Evolutionary conservation across 2,113 vertebrate species (phyloP).

Genomic region (Vicugna pacos): DNA sequence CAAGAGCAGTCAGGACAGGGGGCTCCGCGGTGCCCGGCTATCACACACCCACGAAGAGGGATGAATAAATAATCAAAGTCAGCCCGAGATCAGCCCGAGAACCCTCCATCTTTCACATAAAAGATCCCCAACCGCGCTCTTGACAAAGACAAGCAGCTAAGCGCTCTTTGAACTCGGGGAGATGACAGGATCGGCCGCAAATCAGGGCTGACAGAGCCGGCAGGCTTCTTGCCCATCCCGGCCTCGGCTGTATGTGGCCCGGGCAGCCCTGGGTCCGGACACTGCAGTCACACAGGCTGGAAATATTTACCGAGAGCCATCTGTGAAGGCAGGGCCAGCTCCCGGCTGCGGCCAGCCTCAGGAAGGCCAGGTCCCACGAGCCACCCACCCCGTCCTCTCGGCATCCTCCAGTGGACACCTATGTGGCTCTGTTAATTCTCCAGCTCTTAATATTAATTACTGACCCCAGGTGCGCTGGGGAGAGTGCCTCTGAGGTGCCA

Average conservation of each 20-base stretch:
- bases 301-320: slow-evolving; percentile 81
- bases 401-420: slow-evolving; percentile 80
- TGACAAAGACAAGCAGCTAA: slow-evolving; percentile 97
- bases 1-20: slow-evolving; percentile 88
- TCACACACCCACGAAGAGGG: slow-evolving; percentile 93
- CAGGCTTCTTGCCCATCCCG: slow-evolving; percentile 80
- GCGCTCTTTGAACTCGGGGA: slow-evolving; percentile 93
- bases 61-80: slow-evolving; percentile 99
- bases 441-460: slow-evolving; percentile 83
- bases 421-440: slow-evolving; percentile 80
- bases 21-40: slow-evolving; percentile 89
- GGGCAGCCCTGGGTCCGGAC: slow-evolving; percentile 77
- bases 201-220: slow-evolving; percentile 90
- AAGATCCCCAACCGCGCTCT: slow-evolving; percentile 95
- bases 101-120: slow-evolving; percentile 96
- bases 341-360: slow-evolving; percentile 72
- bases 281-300: background rate
- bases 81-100: slow-evolving; percentile 91
- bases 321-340: slow-evolving; percentile 36
- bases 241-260: slow-evolving; percentile 76
- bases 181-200: slow-evolving; percentile 90
- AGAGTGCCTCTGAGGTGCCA: slow-evolving; percentile 65
- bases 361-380: slow-evolving; percentile 78
- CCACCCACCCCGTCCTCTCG: slow-evolving; percentile 75
- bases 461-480: slow-evolving; percentile 56